A percentile compares a stretch with the other conserved stretches of the same genome.
Evolutionary conservation across 2,797 vertebrate genomes (phyloP).

Genomic region (Gallinago solitaria): DNA sequence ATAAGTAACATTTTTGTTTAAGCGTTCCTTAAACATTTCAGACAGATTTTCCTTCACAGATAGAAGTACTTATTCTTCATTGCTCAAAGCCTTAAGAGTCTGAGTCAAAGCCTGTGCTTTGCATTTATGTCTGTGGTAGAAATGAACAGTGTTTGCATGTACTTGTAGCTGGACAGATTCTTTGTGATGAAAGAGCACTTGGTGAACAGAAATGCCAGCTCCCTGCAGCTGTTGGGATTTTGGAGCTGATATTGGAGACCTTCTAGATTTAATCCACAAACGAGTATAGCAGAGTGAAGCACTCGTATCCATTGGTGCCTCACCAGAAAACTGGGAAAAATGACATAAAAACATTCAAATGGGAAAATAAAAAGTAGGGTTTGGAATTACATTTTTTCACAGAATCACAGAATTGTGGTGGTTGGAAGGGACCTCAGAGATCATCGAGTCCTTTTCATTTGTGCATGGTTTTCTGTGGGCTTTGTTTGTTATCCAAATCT

Average conservation of each 20-base stretch:
- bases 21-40: not conserved
- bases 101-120: not conserved
- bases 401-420: too few species aligned
- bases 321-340: not conserved
- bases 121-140: not conserved
- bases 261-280: not conserved
- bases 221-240: not conserved
- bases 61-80: not conserved
- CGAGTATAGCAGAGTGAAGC: not conserved
- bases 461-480: not conserved
- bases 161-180: not conserved
- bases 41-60: not conserved
- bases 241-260: not conserved
- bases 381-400: not conserved
- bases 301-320: not conserved
- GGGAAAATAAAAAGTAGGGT: not conserved
- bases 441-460: too few species aligned
- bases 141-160: not conserved
- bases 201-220: not conserved
- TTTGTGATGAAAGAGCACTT: not conserved
- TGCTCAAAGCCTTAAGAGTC: not conserved
- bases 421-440: too few species aligned
- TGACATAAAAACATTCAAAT: not conserved
- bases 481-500: not conserved
- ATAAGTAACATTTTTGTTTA: not conserved